A percentile compares a stretch with the other conserved stretches of the same genome.
Conservation (phyloP, 2,888 invertebrate genomes). For the Pyrrhia umbra region DNA sequence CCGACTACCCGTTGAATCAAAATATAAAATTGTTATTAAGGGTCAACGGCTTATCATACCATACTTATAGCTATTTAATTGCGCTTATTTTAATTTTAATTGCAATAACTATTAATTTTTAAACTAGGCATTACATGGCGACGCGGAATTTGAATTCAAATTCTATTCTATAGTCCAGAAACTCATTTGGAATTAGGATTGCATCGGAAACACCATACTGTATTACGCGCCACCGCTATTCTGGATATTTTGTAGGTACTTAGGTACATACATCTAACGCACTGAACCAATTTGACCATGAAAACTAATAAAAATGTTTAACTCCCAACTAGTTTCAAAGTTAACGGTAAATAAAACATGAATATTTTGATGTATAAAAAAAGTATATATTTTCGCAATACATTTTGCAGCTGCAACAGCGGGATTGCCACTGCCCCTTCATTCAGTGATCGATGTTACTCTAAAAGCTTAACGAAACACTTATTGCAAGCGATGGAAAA, state of each 20-base stretch:
- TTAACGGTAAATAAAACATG: slow-evolving; percentile 14
- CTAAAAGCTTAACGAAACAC: slow-evolving; percentile 61
- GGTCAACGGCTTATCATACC: too few relatives aligned
- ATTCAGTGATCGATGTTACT: slow-evolving; percentile 68
- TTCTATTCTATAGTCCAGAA: slow-evolving; percentile 25
- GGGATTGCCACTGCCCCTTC: slow-evolving; percentile 46
- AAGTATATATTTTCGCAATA: slow-evolving; percentile 33
- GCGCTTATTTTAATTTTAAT: background rate
- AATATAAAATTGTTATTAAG: too few relatives aligned
- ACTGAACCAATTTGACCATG: background rate
- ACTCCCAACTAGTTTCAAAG: background rate
- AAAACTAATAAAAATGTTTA: slow-evolving; percentile 10
- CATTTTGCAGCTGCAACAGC: slow-evolving; percentile 44
- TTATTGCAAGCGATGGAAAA: slow-evolving; percentile 55
- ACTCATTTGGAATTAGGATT: slow-evolving; percentile 39
- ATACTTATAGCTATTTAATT: background rate
- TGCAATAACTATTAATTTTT: background rate
- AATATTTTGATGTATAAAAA: slow-evolving; percentile 14
- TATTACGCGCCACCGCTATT: background rate
- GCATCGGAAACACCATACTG: slow-evolving; percentile 11
- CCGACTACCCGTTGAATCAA: too few relatives aligned
- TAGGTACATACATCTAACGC: too few relatives aligned
- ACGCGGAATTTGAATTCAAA: slow-evolving; percentile 27
- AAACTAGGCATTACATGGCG: slow-evolving; percentile 14
- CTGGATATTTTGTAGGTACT: too few relatives aligned